Conservation (phyloP, 2,113 vertebrate species). For the Bambusicola thoracicus region DNA sequence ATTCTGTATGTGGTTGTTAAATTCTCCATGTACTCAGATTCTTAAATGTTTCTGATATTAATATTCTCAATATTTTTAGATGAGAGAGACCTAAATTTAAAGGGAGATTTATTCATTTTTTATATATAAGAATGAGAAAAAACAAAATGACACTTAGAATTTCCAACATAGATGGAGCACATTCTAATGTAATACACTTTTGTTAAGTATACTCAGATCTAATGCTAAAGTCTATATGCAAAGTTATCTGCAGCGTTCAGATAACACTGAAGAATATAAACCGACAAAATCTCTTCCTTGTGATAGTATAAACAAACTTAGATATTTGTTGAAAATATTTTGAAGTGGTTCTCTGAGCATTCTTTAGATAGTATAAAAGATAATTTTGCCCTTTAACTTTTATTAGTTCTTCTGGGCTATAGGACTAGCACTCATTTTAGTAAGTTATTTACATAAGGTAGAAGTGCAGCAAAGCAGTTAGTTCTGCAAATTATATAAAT, state of each 20-base stretch:
- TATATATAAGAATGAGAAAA: background rate
- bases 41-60: background rate
- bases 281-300: background rate
- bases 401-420: background rate
- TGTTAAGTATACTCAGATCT: background rate
- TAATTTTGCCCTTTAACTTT: slow-evolving; percentile 12
- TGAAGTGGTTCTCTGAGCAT: background rate
- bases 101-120: background rate
- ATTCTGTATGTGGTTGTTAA: background rate
- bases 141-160: background rate
- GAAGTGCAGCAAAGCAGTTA: slow-evolving; percentile 65
- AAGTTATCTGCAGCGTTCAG: background rate
- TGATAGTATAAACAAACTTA: background rate
- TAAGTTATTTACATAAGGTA: slow-evolving; percentile 27
- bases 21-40: background rate
- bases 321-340: background rate
- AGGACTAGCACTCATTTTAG: slow-evolving; percentile 1
- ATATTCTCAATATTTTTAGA: background rate
- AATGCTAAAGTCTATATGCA: background rate
- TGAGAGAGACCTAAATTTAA: background rate
- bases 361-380: background rate
- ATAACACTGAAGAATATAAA: background rate
- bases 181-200: background rate
- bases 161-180: rapidly evolving
- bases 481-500: slow-evolving; percentile 73